Base-by-base conservation (phyloP, 2,888 invertebrate species). In the Tenthredo amoena region DNA sequence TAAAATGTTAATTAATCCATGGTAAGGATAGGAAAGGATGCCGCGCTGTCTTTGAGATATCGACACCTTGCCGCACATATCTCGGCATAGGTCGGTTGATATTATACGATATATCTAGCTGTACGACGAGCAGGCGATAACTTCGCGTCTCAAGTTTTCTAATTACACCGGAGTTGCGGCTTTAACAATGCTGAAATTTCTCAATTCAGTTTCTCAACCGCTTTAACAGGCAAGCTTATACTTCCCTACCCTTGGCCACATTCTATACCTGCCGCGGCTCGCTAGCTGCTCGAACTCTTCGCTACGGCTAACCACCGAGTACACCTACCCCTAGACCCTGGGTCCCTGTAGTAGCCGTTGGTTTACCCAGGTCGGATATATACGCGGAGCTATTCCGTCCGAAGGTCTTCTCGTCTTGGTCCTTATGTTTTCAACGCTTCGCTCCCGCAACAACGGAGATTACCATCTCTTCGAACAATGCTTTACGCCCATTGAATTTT, bases 1-100 rank as follows among this genome's bases (percentile, higher is more conserved):
- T 58, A n/a, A 47, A 55, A 55, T 76, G 72, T 77, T 77, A 34
- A 84, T 84, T 77, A 50, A 84, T 84, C 84, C 31, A 18, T 15
- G 76, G 12, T 50, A 26, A 26, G 26, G 26, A 47, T 84, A 84
- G 65, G 34, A 65, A 43, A 50, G n/a, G 84, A 7, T 37, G 37
- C n/a, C 31, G 71, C 37, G 6, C 34, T 34, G 37, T n/a, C 71
- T n/a, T 31, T 71, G 34, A 71, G 71, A 71, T 37, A 71, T 71
- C n/a, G 34, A 71, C 18, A 71, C 37, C 71, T 71, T 15, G 15
- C n/a, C n/a, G 6, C n/a, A 5, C 1, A 2, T 71, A 71, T 71
- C 37, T 71, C 15, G 18, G 37, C 37, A 68, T 12, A 31, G 18
- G 1, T 10, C 31, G 68, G 31, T 31, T 21, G 2, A 55, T 37